Evolutionary conservation across 2,888 invertebrate species (phyloP), one percentile per base, ranked within the genome.

Genomic region (Geophilus truncorum): DNA sequence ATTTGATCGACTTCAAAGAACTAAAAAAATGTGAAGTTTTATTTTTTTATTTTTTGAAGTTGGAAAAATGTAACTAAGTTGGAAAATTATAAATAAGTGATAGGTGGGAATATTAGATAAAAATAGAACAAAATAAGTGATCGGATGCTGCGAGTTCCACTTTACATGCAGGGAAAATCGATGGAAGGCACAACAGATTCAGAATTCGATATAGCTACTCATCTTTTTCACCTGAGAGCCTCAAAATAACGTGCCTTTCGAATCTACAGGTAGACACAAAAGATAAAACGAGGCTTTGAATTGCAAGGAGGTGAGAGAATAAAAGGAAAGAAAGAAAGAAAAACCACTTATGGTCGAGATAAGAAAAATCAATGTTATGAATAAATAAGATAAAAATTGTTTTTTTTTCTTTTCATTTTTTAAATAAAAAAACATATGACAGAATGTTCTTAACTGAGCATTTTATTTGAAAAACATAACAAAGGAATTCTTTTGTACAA

Each of bases 191-290:
- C 10, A 70, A 25, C 28, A 15, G 70, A 28, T 70, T 70, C 70
- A 70, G 12, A 70, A 25, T 28, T 70, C 25, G 28, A 70, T 70
- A 62, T 62, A 70, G 25, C 70, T 70, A 70, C 70, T 70, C 70
- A 70, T 70, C 70, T 70, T 70, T 62, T 70, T 70, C 70, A 70
- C 70, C 70, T 70, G 28, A 70, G 70, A 70, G 70, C 3, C 70
- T 18, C 28, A 70, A 70, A 70, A 70, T 70, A 70, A 70, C 25
- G 70, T 70, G 28, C 70, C n/a, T 70, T 28, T 70, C 25, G 70
- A 28, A 28, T 25, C 70, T 28, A 70, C 70, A 70, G 70, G 70
- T 70, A 70, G 70, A 70, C 23, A 57, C 21, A 70, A 70, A 70
- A 70, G 70, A 70, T 25, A 25, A 45, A 32, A 45, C 7, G 12